These are phyloP conservation scores for Drosophila falleni DNA, from an alignment of 2,888 invertebrate species.

Conservation along the genomic window DNA sequence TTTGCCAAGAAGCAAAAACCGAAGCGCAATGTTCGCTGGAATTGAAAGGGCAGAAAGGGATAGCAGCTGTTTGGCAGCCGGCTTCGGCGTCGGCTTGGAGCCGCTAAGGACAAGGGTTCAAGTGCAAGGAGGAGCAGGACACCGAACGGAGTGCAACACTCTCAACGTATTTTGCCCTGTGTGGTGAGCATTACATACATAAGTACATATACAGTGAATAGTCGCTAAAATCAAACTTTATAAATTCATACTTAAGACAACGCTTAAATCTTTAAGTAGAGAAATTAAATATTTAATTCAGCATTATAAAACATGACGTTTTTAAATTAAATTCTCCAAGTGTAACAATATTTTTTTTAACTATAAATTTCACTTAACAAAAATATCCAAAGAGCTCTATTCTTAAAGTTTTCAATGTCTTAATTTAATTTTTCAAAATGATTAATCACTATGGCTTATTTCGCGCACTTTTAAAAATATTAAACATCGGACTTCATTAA, in stretches of 20 bases:
- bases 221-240: background rate
- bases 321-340: no score
- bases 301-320: no score
- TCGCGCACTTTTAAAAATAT: no score
- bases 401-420: background rate
- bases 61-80: constrained; percentile 52
- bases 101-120: constrained; percentile 83
- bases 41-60: constrained; percentile 65
- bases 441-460: no score
- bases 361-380: no score
- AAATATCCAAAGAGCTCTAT: no score
- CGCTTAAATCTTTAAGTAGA: background rate
- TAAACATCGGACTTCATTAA: no score
- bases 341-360: no score
- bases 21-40: constrained; percentile 24
- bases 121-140: constrained; percentile 83
- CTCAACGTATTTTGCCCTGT: constrained; percentile 21
- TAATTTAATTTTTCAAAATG: background rate
- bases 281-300: no score
- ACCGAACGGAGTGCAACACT: constrained; percentile 54
- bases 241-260: background rate
- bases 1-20: constrained; percentile 44
- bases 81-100: constrained; percentile 32
- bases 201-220: constrained; percentile 42
- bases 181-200: constrained; percentile 66